Conservation (phyloP, 2,888 invertebrate genomes). For the Branchellion lobata region DNA sequence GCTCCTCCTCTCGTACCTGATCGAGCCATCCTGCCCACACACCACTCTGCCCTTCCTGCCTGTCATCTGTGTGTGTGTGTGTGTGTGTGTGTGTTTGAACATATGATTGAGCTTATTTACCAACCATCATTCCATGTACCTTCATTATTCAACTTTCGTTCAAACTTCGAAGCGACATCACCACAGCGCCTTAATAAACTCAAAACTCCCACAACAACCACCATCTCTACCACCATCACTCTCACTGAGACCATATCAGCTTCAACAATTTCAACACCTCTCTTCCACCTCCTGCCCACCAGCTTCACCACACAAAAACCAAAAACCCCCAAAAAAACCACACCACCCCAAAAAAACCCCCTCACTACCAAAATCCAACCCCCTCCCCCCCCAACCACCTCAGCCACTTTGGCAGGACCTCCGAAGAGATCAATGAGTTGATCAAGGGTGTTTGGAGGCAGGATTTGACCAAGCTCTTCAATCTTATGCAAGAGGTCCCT, state of each 20-base stretch:
- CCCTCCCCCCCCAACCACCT: conserved; percentile 72
- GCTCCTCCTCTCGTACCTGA: conserved; percentile 89
- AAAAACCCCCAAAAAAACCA: too few relatives aligned
- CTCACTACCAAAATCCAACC: too few relatives aligned
- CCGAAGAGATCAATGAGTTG: conserved; percentile 96
- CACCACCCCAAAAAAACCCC: too few relatives aligned
- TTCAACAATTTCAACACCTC: too few relatives aligned
- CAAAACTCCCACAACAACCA: background rate
- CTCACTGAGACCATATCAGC: too few relatives aligned
- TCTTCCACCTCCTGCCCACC: too few relatives aligned
- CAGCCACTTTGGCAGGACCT: conserved; percentile 94
- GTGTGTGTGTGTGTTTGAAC: too few relatives aligned
- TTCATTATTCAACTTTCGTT: background rate
- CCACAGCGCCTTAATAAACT: background rate
- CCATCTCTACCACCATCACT: conserved; percentile 71
- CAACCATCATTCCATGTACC: background rate
- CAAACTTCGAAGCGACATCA: background rate
- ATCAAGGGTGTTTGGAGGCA: conserved; percentile 96
- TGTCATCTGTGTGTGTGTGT: conserved; percentile 74
- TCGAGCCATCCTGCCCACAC: conserved; percentile 80
- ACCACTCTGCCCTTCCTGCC: conserved; percentile 79
- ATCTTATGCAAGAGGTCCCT: conserved; percentile 77
- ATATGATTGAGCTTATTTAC: background rate
- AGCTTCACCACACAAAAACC: too few relatives aligned
- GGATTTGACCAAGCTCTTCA: conserved; percentile 78